phyloP scores from a whole-genome alignment of 2,797 vertebrate species.

The Clarias laeviceps region DNA sequence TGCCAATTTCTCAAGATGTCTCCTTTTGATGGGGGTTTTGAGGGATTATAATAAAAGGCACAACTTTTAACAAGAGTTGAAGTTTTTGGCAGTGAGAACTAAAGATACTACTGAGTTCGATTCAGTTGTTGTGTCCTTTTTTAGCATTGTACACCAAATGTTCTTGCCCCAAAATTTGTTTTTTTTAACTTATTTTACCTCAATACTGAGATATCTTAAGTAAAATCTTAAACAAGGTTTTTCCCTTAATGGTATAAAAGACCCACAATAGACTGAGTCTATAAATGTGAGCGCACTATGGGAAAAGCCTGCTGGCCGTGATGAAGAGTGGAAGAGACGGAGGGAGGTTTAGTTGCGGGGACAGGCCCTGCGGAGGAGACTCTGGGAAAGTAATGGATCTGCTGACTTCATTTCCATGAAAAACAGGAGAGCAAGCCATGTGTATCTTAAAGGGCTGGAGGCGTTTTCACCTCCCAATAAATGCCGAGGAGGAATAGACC shows the following conservation, averaged over 20 bases:
- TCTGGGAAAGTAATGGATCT: conserved; percentile 59
- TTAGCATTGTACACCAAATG: not conserved
- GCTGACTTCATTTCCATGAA: conserved; percentile 68
- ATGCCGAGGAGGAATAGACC: conserved; percentile 46
- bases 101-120: not conserved
- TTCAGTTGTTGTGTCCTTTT: not conserved
- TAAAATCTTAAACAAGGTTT: conserved; percentile 27
- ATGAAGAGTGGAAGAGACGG: conserved; percentile 41
- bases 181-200: not conserved
- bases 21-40: conserved; percentile 6
- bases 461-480: conserved; percentile 60
- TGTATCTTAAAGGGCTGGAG: conserved; percentile 60
- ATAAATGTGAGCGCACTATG: not conserved
- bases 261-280: conserved; percentile 25
- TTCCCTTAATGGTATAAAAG: conserved; percentile 35
- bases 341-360: conserved; percentile 37
- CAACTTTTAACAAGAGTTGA: not conserved
- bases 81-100: not conserved
- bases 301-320: conserved; percentile 30
- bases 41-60: not conserved
- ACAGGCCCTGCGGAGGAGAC: conserved; percentile 40
- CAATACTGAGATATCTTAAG: not conserved
- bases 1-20: conserved; percentile 1
- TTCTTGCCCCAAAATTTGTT: not conserved
- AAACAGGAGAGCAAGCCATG: conserved; percentile 60